Percentiles rank a stretch among this genome's conserved stretches.
These are phyloP conservation scores for Argyrosomus regius DNA, from an alignment of 2,797 vertebrate genomes.

Conservation along the genomic window DNA sequence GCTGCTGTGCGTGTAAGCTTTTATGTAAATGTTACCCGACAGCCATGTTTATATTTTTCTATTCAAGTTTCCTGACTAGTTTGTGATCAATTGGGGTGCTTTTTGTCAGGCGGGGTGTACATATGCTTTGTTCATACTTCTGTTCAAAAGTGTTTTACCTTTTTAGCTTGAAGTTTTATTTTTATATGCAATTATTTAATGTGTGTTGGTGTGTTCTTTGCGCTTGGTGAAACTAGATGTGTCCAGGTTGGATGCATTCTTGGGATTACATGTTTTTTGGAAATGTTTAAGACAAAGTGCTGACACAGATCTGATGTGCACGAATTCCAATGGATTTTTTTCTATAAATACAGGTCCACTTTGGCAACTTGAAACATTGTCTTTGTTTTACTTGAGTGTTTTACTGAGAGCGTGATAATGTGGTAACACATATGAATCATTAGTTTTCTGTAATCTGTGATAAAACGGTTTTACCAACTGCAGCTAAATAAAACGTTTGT, in stretches of 20 bases:
- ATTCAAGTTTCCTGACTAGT: constrained; percentile 4
- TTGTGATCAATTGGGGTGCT: not conserved
- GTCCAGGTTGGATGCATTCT: constrained; percentile 29
- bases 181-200: constrained; percentile 81
- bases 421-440: too few relatives aligned
- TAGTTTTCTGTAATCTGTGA: not conserved
- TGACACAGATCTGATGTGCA: constrained; percentile 28
- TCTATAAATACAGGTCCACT: constrained; percentile 47
- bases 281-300: constrained; percentile 30
- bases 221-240: constrained; percentile 31
- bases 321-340: constrained; percentile 32
- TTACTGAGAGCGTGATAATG: not conserved
- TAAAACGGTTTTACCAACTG: not conserved
- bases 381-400: constrained; percentile 1
- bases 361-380: constrained; percentile 12
- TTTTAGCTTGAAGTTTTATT: constrained; percentile 57
- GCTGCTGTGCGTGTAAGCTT: not conserved
- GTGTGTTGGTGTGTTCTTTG: constrained; percentile 61
- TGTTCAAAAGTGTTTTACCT: constrained; percentile 35
- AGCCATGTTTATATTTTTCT: not conserved
- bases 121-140: constrained; percentile 50
- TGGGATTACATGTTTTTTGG: constrained; percentile 20
- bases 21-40: constrained; percentile 8
- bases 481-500: not conserved
- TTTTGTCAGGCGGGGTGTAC: constrained; percentile 35